Base-by-base conservation (phyloP, 2,888 invertebrate species). In the Mamestra brassicae region DNA sequence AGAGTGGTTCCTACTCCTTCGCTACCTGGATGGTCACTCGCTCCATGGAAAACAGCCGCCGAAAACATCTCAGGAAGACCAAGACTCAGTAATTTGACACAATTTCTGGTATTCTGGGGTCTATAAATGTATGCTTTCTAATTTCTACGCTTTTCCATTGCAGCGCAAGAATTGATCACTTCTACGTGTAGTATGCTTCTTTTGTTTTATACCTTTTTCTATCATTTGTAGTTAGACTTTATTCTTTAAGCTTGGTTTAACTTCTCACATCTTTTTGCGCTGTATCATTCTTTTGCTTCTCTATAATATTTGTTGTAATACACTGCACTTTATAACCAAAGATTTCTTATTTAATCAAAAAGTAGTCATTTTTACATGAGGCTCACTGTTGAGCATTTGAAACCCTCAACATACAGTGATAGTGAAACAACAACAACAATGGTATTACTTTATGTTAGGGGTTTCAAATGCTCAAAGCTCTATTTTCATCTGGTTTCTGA, bases 21-120 rank as follows among this genome's bases (percentile, higher is more conserved):
- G 96, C 97, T 0, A 94, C 97, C 8, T 98, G 97, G 97, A 87
- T 98, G 11, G 97, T 98, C 36, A 97, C 96, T 3, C 97, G 97
- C 64, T 97, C 97, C 0, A 97, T 98, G 97, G 96, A 97, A 83
- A 98, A 97, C 86, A 97, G 97, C 81, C 97, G 97, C 80, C 93
- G 96, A 50, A 96, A 97, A 80, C 97, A 7, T 38, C 89, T 98
- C 57, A 97, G 96, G 88, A 97, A 96, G 93, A 95, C 95, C 87
- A 96, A 96, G 88, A 91, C 91, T 78, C 93, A 95, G 85, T 96
- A 95, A 96, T 82, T 79, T 60, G 15, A 1, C 52, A 38, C n/a
- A 42, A 10, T 65, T 61, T 52, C 4, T 66, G 67, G 63, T 78
- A 6, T 60, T 50, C 7, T 54, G 26, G 61, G 67, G 38, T 50